Evolutionary conservation across 2,888 invertebrate species (phyloP), one percentile per base, ranked within the genome.

Genomic region (Andrena dorsata): DNA sequence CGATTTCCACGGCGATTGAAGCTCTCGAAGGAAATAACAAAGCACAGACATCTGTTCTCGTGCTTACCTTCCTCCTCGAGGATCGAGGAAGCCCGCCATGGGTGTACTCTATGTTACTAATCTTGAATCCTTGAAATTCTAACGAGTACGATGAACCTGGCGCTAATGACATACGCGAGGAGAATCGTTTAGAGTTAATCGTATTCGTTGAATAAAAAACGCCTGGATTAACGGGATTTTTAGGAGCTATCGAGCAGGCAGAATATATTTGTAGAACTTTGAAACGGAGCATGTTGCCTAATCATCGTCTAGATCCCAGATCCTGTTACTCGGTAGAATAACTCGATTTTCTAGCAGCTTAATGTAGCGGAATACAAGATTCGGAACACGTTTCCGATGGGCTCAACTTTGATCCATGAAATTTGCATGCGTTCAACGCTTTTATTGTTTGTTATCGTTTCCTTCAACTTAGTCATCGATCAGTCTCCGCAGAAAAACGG

Each of bases 171-270:
- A 35, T 28, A 7, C 35, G 26, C 20, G 10, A 35, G 51, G 0
- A 13, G 3, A 6, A 51, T 53, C 13, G 4, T 13, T 41, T 8
- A 5, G 13, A 35, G 26, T 66, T 20, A 51, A 51, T 66, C 5
- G 23, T 26, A 65, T 16, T 2, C 2, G 2, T 23, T 1, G 10
- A 16, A 10, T 30, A 23, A 23, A 65, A 16, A 41, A 41, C 28
- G 16, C 6, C 32, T 0, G 16, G n/a, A n/a, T 20, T 73, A 73
- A 56, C 65, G 41, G 65, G 65, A 66, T 53, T 20, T 56, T 56
- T 23, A 16, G 56, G 2, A 58, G 32, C 16, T 32, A 32, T 8
- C 56, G 23, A 56, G 10, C 23, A 10, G 10, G 23, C 26, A 13
- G 56, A 56, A 26, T 56, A 56, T 23, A 56, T 4, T 56, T 4